A percentile compares a stretch with the other conserved stretches of the same genome.
phyloP scores from a whole-genome alignment of 2,797 vertebrate genomes.

The Podarcis siculus region DNA sequence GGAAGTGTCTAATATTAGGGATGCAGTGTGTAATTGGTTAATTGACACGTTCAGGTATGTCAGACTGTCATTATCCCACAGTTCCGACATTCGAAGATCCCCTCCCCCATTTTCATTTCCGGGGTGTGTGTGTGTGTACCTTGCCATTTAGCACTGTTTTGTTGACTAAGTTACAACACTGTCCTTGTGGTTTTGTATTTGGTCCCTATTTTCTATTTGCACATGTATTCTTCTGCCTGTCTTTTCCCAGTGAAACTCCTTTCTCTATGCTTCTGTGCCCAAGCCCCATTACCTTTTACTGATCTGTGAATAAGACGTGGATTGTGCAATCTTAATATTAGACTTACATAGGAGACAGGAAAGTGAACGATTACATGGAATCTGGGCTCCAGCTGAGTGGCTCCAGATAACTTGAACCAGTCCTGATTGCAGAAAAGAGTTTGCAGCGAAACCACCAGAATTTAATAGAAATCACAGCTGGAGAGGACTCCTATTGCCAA shows the following conservation, averaged over 20 bases:
- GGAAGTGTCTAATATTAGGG: not conserved
- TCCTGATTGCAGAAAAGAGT: conserved; percentile 22
- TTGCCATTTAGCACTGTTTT: not conserved
- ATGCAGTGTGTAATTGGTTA: not conserved
- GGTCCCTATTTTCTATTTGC: conserved; percentile 10
- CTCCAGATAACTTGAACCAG: conserved; percentile 35
- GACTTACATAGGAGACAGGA: conserved; percentile 12
- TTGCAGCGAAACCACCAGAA: conserved; percentile 23
- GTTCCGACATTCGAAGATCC: not conserved
- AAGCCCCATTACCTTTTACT: not conserved
- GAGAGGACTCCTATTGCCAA: conserved; percentile 25
- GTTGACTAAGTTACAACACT: not conserved
- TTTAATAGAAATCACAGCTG: conserved; percentile 48
- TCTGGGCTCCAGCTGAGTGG: conserved; percentile 29
- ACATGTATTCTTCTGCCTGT: conserved; percentile 29
- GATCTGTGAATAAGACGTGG: conserved; percentile 22
- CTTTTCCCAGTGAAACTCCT: conserved; percentile 5
- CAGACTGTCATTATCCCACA: not conserved
- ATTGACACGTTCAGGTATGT: not conserved
- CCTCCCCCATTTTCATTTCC: no score
- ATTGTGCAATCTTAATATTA: conserved; percentile 19
- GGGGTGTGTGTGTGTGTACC: not conserved
- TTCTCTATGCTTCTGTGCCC: not conserved
- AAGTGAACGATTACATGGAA: conserved; percentile 40
- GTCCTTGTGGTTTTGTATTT: not conserved